These are phyloP conservation scores for Bradypodion pumilum DNA, from an alignment of 2,797 vertebrate species.

Conservation along the genomic window DNA sequence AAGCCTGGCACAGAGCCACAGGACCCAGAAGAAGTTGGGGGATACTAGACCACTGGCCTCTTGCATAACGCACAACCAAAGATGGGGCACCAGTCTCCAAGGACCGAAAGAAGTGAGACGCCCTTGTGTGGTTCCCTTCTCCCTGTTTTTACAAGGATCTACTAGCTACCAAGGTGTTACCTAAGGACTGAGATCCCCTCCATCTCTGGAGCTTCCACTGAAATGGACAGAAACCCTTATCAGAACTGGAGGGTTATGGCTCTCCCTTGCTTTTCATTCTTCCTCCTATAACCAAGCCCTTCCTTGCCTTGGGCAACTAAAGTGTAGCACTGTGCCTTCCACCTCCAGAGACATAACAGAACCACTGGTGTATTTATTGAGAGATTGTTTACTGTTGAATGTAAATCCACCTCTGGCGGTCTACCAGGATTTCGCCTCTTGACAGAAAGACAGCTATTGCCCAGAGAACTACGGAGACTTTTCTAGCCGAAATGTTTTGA, in stretches of 20 bases:
- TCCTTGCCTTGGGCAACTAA: not conserved
- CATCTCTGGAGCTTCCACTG: not conserved
- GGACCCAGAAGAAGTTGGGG: not conserved
- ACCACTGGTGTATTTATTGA: constrained; percentile 75
- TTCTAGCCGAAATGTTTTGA: constrained; percentile 11
- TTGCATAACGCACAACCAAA: constrained; percentile 1
- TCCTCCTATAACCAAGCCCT: not conserved
- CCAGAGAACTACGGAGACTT: not conserved
- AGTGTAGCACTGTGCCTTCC: constrained; percentile 14
- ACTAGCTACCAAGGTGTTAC: not conserved
- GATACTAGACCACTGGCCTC: not conserved
- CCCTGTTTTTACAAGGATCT: not conserved
- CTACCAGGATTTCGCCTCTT: constrained; percentile 1
- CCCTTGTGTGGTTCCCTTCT: not conserved
- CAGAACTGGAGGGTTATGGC: not conserved
- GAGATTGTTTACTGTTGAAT: constrained; percentile 68
- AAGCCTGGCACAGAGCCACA: not conserved
- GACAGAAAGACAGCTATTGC: not conserved
- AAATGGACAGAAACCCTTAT: not conserved
- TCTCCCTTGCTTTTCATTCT: not conserved
- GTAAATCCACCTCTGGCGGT: constrained; percentile 44
- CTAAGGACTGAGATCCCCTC: no score
- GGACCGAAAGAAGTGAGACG: not conserved
- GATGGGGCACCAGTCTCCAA: not conserved
- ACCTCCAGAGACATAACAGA: constrained; percentile 26